These are phyloP conservation scores for Artibeus lituratus DNA, from an alignment of 2,797 vertebrate genomes.

Conservation along the genomic window DNA sequence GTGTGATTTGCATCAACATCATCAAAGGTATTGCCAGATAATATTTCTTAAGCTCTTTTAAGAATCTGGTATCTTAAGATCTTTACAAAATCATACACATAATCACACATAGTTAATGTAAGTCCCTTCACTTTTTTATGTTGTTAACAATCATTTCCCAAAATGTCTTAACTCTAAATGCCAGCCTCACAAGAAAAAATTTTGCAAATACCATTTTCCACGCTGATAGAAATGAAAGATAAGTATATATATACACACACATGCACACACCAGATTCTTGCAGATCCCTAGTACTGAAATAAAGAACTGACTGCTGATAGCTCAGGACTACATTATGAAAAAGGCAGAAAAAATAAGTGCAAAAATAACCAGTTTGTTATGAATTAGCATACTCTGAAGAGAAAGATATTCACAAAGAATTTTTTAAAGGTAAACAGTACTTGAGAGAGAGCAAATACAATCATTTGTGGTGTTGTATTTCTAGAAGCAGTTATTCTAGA, in stretches of 20 bases:
- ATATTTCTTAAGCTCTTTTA: slow-evolving; percentile 55
- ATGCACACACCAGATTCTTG: background rate
- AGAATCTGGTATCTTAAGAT: slow-evolving; percentile 32
- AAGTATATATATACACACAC: background rate
- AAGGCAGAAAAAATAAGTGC: background rate
- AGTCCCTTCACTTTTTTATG: slow-evolving; percentile 11
- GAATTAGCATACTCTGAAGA: background rate
- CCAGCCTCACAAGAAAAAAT: background rate
- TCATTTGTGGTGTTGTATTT: background rate
- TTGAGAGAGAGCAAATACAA: background rate
- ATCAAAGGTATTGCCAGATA: slow-evolving; percentile 58
- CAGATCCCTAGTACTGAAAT: background rate
- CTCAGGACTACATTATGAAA: background rate
- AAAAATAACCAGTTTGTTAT: background rate
- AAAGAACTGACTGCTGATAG: background rate
- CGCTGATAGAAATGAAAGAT: slow-evolving; percentile 36
- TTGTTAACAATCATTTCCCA: slow-evolving; percentile 5
- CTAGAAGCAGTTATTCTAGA: background rate
- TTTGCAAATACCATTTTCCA: slow-evolving; percentile 22
- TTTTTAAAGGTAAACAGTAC: background rate
- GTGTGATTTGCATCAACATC: slow-evolving; percentile 66
- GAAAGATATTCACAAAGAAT: background rate
- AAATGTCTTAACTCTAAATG: slow-evolving; percentile 49
- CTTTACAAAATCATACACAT: slow-evolving; percentile 41
- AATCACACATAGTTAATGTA: slow-evolving; percentile 46